Conservation (phyloP, 2,888 invertebrate genomes). For the Cerceris ruficornis region DNA sequence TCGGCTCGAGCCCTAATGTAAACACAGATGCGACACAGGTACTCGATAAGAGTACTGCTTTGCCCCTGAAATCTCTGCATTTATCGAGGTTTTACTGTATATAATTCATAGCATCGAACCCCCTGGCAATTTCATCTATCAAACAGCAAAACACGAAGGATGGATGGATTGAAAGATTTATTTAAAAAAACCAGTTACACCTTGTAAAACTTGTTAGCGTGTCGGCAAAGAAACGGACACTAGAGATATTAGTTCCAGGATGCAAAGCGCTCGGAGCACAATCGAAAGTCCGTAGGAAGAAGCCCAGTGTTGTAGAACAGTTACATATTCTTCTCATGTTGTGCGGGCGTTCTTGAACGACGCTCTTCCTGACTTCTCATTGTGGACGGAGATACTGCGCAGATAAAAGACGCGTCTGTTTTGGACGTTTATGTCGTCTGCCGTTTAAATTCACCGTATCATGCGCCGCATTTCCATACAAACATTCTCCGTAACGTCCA, state of each 20-base stretch:
- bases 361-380: slow-evolving; percentile 52
- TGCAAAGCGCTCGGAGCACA: not conserved
- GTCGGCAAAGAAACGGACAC: not conserved
- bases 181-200: not conserved
- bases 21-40: too few relatives aligned
- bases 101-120: too few relatives aligned
- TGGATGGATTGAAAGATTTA: not conserved
- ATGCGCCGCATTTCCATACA: slow-evolving; percentile 25
- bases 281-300: slow-evolving; percentile 11
- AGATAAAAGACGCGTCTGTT: slow-evolving; percentile 24
- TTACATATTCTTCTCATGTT: slow-evolving; percentile 16
- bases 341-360: slow-evolving; percentile 64
- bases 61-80: too few relatives aligned
- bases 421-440: slow-evolving; percentile 47
- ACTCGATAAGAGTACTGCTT: too few relatives aligned
- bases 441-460: slow-evolving; percentile 40
- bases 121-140: too few relatives aligned
- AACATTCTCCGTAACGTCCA: slow-evolving; percentile 12
- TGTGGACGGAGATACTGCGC: slow-evolving; percentile 41
- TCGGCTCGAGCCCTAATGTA: too few relatives aligned
- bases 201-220: not conserved
- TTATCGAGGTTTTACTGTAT: too few relatives aligned
- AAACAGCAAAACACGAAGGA: too few relatives aligned
- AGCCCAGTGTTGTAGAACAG: slow-evolving; percentile 3
- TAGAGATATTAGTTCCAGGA: not conserved